phyloP scores from a whole-genome alignment of 2,113 vertebrate species.

The Nothoprocta pentlandii region DNA sequence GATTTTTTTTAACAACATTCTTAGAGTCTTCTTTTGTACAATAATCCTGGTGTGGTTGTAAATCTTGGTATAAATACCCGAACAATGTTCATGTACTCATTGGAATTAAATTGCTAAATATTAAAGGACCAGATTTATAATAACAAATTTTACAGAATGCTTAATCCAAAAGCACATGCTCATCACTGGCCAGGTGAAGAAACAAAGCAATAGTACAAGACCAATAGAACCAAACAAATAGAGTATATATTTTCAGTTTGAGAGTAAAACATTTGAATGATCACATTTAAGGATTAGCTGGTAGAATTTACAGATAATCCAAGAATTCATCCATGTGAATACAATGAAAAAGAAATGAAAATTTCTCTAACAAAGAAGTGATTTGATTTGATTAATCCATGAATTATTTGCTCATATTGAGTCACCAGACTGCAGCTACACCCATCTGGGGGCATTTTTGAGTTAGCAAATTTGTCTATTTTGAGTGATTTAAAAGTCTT shows the following conservation, averaged over 20 bases:
- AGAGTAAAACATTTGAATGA: not conserved
- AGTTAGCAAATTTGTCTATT: not conserved
- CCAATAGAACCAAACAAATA: not conserved
- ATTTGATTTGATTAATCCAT: not conserved
- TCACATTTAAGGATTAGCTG: not conserved
- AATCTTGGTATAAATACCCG: not conserved
- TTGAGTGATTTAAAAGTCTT: not conserved
- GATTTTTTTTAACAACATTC: not conserved
- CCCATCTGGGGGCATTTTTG: not conserved
- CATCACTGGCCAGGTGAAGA: not conserved
- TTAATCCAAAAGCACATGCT: not conserved
- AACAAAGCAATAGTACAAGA: not conserved
- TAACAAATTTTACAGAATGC: not conserved
- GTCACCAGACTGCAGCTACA: not conserved
- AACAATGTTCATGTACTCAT: not conserved
- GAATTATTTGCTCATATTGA: not conserved
- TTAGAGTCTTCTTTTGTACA: not conserved
- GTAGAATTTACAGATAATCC: not conserved
- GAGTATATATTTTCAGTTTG: not conserved
- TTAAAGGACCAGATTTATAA: not conserved
- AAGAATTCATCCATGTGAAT: not conserved
- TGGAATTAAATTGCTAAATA: not conserved
- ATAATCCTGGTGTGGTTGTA: not conserved
- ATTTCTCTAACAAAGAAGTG: not conserved
- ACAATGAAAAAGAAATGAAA: not conserved